These are phyloP conservation scores for Channa maculata DNA, from an alignment of 2,113 vertebrate genomes.

Conservation along the genomic window DNA sequence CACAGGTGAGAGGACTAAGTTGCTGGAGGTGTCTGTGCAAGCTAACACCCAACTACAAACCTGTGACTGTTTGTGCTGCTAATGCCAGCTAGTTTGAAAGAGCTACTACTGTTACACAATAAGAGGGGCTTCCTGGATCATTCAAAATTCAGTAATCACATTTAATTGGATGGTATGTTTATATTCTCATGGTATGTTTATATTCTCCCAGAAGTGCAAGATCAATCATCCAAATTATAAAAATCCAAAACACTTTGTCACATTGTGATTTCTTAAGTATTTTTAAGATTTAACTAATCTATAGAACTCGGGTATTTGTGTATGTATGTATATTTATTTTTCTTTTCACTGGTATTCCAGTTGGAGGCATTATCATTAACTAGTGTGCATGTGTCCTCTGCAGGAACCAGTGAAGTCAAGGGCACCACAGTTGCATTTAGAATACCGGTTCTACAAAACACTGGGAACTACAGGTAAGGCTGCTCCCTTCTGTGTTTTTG, in stretches of 20 bases:
- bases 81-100: no score
- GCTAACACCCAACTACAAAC: no score
- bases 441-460: conserved; percentile 98
- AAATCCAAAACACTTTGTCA: neutral
- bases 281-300: no score
- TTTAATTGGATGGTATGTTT: neutral
- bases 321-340: neutral
- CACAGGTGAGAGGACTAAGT: neutral
- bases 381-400: conserved; percentile 45
- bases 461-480: conserved; percentile 91
- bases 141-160: neutral
- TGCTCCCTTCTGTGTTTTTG: neutral
- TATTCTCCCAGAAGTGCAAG: neutral
- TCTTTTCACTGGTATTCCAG: neutral
- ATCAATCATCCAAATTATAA: conserved; percentile 3
- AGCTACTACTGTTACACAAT: no score
- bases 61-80: no score
- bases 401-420: conserved; percentile 98
- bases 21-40: no score
- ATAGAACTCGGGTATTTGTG: no score
- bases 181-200: neutral
- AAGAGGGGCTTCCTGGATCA: no score
- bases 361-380: neutral
- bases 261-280: no score
- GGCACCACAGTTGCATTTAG: conserved; percentile 96